Evolutionary conservation across 2,113 vertebrate species (phyloP), one percentile per base, ranked within the genome.

Genomic region (Pachycephala philippinensis): DNA sequence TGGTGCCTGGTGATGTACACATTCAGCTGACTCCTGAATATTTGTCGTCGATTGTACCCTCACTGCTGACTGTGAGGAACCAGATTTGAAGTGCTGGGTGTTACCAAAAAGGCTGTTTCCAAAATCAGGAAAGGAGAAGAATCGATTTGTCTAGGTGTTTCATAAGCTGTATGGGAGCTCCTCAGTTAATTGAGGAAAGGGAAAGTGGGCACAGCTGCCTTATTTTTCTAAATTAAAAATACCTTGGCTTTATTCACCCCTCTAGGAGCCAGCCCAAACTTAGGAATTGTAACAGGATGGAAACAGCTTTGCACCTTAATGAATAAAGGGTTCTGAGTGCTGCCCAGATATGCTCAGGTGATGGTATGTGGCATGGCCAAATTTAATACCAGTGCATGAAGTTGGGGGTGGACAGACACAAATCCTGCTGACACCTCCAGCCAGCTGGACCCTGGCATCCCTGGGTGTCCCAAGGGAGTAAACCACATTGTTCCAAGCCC

Each of bases 171-270:
- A 19, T 52, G 31, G 22, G 53, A 89, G 17, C 35, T 77, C 45
- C 77, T 72, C 1, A 0, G 15, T 78, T 86, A 59, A 79, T 64
- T 42, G 45, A 31, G 30, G 37, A 68, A 87, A 84, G 28, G 39
- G 39, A 59, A 89, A 91, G 72, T 39, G 63, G 84, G 33, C 68
- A 81, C 30, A 59, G 20, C 42, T 95, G 49, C 52, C 42, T 72
- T 64, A 39, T 78, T 90, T 71, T 79, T 69, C 63, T 56, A 87
- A 77, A 90, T 69, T 59, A 72, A 93, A 89, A 95, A 77, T 69
- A 49, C 19, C 19, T 90, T 75, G 75, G 42, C 56, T 86, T 79
- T 63, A 54, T 75, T 75, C 47, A 31, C 6, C 10, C 28, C 19
- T 59, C 7, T 23, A 59, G 68, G 49, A 87, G 54, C 52, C 54